Base-by-base conservation (phyloP, 37 sponge, comb jelly and placozoan species). In the Cliona cf. orientalis region DNA sequence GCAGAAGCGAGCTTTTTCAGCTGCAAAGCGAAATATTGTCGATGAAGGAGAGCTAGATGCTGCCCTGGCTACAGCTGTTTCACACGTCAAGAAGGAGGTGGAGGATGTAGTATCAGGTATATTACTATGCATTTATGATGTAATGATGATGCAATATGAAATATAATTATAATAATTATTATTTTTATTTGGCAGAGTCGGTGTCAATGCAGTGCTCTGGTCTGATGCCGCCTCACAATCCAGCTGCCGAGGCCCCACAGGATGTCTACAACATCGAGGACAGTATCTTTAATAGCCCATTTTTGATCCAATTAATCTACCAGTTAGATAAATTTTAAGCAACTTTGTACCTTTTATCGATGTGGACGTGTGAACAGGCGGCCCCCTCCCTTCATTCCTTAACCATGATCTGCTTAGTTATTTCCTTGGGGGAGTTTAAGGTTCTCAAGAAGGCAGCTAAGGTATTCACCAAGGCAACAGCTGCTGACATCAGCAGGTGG, bases 211-310 rank as follows among this genome's bases (percentile, higher is more conserved):
- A 75, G 33, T 70, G 66, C 29, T 84, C 90, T 49, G 55, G 66
- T 6, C 66, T 88, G 12, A 66, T 80, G 22, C 93, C 93, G 2
- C 77, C 69, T 0, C 75, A 82, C 80, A 88, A 93, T 44, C 74
- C 66, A n/a, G 73, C 69, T 5, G 93, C 93, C 26, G 41, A 71
- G 58, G 58, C 42, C 9, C 86, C 89, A 29, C 69, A 65, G 41
- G 93, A 93, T 41, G 93, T 93, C 9, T 93, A 93, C 79, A 63
- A 81, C 43, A 29, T 93, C 17, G 69, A 62, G 19, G 90, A 93
- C 75, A 81, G 93, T 93, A 81, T 62, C 65, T 46, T 40, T 31
- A 9, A 39, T 22, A 42, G 21, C 12, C 44, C 12, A 9, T 2
- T 44, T 42, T 1, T 41, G n/a, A 41, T 36, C 5, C 14, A 3